Base-by-base conservation (phyloP, 1,140 invertebrate species). In the Saccostrea glomerata region DNA sequence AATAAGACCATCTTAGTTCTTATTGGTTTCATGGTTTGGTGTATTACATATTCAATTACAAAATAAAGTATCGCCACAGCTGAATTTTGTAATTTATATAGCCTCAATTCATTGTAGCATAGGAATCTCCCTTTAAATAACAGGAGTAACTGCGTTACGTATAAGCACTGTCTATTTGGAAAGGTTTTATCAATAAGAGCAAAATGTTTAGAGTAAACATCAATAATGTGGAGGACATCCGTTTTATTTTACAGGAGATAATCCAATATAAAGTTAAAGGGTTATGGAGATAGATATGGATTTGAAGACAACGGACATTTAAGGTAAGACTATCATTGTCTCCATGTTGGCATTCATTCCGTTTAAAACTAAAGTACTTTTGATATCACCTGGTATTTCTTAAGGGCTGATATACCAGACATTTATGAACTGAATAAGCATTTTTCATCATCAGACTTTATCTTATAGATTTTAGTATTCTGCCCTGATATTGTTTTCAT, bases 131-230 rank as follows among this genome's bases (percentile, higher is more conserved):
- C 13, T 77, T 77, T 77, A 77, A 30, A 77, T 77, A 36, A 77
- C 25, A 25, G 15, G 15, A 13, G 25, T 77, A 40, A 30, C 70
- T 77, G 25, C 30, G 70, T 30, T 77, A 77, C 70, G 70, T 36
- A 30, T 36, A 77, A 77, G 70, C 30, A 30, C 70, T 77, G 70
- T 77, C 70, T 77, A 30, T 36, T 36, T 25, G 23, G 70, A 77
- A 77, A 77, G 25, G 25, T 77, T 77, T 77, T 77, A 77, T 77
- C 70, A 77, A 77, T 77, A 77, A 25, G 25, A 77, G 13, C 23
- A 77, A 77, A 77, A 77, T 77, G 70, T 77, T 36, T 30, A 77
- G 70, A 30, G 70, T 77, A 77, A 77, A 77, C 25, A 77, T 77
- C 70, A 36, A 77, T 77, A 77, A 15, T 77, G 70, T 77, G 13